Conservation (phyloP, 2,113 vertebrate species). For the Benitochromis conjunctus region DNA sequence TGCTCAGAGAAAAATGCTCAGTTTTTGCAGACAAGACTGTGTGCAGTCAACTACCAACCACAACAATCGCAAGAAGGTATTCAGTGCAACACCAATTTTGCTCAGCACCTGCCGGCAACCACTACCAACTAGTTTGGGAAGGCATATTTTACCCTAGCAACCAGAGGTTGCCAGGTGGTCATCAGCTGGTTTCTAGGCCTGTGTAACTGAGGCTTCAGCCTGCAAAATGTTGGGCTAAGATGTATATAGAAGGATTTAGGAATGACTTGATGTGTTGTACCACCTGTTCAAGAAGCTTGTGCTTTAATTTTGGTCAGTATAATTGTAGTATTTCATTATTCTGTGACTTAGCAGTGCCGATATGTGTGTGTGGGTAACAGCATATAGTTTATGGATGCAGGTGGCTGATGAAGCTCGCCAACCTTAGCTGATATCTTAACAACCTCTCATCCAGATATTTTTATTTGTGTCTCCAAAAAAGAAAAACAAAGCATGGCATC, state of each 20-base stretch:
- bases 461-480: background rate
- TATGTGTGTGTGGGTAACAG: background rate
- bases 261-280: background rate
- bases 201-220: background rate
- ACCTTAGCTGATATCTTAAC: background rate
- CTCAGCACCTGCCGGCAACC: background rate
- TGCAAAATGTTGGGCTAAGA: background rate
- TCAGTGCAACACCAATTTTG: background rate
- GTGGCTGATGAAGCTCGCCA: background rate
- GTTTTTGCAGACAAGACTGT: background rate
- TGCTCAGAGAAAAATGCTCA: background rate
- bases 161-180: background rate
- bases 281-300: background rate
- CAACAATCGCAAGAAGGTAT: background rate
- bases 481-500: background rate
- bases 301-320: background rate
- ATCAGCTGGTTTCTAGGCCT: background rate
- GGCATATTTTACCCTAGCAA: too few species aligned
- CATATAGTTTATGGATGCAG: background rate
- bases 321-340: background rate
- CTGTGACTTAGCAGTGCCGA: background rate
- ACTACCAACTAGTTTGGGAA: background rate
- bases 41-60: background rate
- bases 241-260: background rate
- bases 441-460: background rate